Conservation (phyloP, 2,797 vertebrate genomes). For the Mormyrops attenuatus region DNA sequence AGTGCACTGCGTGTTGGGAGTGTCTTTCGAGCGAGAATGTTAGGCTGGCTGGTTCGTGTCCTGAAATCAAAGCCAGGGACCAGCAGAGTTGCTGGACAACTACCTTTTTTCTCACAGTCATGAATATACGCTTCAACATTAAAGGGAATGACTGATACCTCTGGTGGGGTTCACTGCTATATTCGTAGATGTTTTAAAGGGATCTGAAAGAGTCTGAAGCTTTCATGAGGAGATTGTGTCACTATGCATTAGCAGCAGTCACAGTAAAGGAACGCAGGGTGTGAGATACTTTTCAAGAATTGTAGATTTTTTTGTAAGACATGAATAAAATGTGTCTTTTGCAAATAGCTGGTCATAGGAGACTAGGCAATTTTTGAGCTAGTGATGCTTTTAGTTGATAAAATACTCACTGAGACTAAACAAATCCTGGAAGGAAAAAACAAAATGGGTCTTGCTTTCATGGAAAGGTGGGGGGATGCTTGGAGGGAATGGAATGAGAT, state of each 20-base stretch:
- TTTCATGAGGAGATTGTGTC: background rate
- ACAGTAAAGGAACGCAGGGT: background rate
- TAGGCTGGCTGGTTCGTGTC: background rate
- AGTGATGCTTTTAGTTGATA: background rate
- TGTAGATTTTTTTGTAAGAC: constrained; percentile 3
- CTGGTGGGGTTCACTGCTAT: background rate
- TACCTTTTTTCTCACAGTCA: background rate
- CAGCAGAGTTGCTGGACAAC: background rate
- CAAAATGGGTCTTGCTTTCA: background rate
- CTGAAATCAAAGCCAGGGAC: background rate
- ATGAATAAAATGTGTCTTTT: background rate
- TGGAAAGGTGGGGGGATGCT: background rate
- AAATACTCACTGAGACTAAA: background rate
- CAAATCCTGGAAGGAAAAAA: background rate
- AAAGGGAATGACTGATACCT: background rate
- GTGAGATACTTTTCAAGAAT: background rate
- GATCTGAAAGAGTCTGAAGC: background rate
- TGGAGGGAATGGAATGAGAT: background rate
- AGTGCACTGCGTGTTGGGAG: background rate
- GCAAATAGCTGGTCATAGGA: background rate
- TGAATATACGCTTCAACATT: background rate
- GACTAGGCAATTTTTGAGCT: background rate
- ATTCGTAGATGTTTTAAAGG: background rate
- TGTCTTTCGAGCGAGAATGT: background rate
- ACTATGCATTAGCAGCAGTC: background rate